Evolutionary conservation across 30 jellyfish, hydroid and myxozoan genomes (phyloP), one percentile per base, ranked within the genome.

Genomic region (Rhopilema esculentum): DNA sequence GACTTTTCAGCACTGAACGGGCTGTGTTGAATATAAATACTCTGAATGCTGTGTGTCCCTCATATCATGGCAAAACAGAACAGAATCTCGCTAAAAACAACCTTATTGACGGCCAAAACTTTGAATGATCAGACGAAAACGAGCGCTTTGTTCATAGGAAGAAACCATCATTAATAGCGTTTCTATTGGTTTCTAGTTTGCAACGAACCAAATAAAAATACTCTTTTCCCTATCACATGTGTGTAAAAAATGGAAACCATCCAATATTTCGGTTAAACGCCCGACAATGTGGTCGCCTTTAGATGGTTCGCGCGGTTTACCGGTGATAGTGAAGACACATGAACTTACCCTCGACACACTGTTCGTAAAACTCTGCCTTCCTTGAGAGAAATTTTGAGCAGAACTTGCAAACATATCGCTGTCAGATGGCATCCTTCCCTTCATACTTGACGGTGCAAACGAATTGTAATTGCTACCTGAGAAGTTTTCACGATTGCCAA

Each of bases 371-470:
- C 67, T 84, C 75, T 72, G 87, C 27, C 93, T 84, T 29, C 65
- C 93, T 84, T 84, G 93, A 16, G 93, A 63, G 49, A 84, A 84
- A 48, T 67, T 84, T 52, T 72, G 93, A 30, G 93, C 83, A 49
- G 93, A 84, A 15, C 87, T 71, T 15, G 87, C 48, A 31, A 84
- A 73, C 88, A 84, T 73, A 21, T 84, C 93, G 64, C 87, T 62
- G 12, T 84, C 93, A 27, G 87, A 33, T 4, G 66, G 87, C 87
- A 84, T 72, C 66, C 93, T 84, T 57, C 84, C 93, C 53, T 84
- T 84, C 93, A 84, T 84, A 33, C 75, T 84, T 17, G 87, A 48
- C 75, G 93, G 76, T 69, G 75, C 18, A 84, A 84, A 84, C 20
- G 93, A 84, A 49, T 84, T 84, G 72, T 70, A 84, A 72, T 72